Evolutionary conservation across 92 coral and sea anemone species (phyloP), one percentile per base, ranked within the genome.

Genomic region (Epizoanthus rinbou): DNA sequence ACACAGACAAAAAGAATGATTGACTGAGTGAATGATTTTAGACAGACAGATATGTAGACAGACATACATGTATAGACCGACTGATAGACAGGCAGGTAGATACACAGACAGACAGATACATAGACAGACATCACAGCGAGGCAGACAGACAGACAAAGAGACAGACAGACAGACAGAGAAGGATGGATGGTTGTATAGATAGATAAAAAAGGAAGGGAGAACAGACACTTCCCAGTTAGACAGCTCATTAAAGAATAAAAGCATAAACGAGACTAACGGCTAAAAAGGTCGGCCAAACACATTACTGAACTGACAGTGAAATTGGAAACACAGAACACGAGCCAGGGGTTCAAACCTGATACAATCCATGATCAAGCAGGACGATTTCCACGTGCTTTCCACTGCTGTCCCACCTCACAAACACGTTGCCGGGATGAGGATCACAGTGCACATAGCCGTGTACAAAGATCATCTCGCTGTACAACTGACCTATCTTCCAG

Each of bases 401-500:
- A 11, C 85, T 80, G 64, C 64, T 81, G 71, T 87, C 85, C 64
- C 87, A 90, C 37, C 93, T 87, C 14, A 97, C 95, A 14, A 93
- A 91, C 58, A 97, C 91, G 79, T 97, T 97, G 28, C 99, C 99
- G 39, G 99, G 99, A 35, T 97, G 99, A 4, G 99, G 99, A 73
- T 97, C 99, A 60, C 99, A 97, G 84, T 97, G 99, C 17, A 97
- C 93, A 66, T 91, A 97, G 25, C 99, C 99, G 73, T 95, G 95
- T 14, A 92, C 97, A 84, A 97, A 97, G 72, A 97, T 97, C 99
- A 97, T 97, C 87, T 97, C 98, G 79, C 99, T 97, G 87, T 97
- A 97, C 4, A 97, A 87, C 68, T 89, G 84, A 17, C 99, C 99
- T 66, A 97, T 90, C 83, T 91, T 94, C 85, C 92, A 85, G 18